Percentiles rank a stretch among this genome's conserved stretches.
phyloP scores from a whole-genome alignment of 64 coral and sea anemone genomes.

The Pocillopora verrucosa region DNA sequence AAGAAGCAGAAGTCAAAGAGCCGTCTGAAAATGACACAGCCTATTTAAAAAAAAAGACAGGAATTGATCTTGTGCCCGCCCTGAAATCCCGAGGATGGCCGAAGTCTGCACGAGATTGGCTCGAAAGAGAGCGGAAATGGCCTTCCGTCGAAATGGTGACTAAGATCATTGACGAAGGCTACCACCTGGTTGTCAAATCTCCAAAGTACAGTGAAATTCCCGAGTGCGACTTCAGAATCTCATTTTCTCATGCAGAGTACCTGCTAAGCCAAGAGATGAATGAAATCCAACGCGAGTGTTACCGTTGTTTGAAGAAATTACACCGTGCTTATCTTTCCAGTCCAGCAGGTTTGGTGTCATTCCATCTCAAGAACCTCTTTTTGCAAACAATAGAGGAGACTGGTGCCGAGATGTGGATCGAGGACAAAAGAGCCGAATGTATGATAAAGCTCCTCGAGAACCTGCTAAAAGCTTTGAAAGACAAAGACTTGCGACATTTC shows the following conservation, averaged over 20 bases:
- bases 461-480: background rate
- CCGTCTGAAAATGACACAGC: background rate
- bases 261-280: slow-evolving; percentile 58
- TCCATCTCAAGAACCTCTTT: slow-evolving; percentile 69
- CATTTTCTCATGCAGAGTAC: slow-evolving; percentile 67
- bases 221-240: slow-evolving; percentile 64
- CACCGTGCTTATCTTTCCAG: slow-evolving; percentile 51
- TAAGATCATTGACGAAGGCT: slow-evolving; percentile 54
- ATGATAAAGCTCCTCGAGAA: slow-evolving; percentile 41
- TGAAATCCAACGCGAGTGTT: slow-evolving; percentile 56
- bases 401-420: slow-evolving; percentile 59
- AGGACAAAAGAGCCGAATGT: slow-evolving; percentile 53
- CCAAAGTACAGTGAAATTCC: slow-evolving; percentile 34
- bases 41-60: background rate
- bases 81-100: slow-evolving; percentile 58
- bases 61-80: slow-evolving; percentile 67
- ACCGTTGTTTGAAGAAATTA: slow-evolving; percentile 62
- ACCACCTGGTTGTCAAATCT: slow-evolving; percentile 57
- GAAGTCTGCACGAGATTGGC: slow-evolving; percentile 41
- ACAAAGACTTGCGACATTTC: slow-evolving; percentile 49
- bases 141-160: slow-evolving; percentile 28
- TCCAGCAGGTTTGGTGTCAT: slow-evolving; percentile 34
- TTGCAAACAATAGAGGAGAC: slow-evolving; percentile 72
- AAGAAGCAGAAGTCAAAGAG: background rate
- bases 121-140: slow-evolving; percentile 57